Conservation (phyloP, 2,113 vertebrate species). For the Aldabrachelys gigantea region DNA sequence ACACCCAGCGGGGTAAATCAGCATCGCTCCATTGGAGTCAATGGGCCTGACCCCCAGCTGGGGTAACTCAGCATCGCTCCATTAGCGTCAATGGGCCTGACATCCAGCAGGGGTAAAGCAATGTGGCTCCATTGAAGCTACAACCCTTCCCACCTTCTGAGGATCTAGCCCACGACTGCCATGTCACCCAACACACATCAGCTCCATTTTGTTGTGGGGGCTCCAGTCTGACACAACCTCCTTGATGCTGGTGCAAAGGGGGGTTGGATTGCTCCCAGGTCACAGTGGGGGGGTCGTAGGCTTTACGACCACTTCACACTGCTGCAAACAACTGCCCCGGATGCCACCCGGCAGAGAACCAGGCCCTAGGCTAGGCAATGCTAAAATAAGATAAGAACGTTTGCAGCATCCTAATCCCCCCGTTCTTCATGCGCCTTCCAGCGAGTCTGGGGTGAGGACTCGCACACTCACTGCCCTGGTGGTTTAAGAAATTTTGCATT, state of each 20-base stretch:
- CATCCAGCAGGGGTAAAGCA: neutral
- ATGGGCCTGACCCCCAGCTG: fast-evolving
- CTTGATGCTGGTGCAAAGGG: neutral
- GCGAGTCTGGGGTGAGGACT: neutral
- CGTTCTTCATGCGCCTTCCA: neutral
- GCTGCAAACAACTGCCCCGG: neutral
- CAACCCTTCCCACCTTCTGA: neutral
- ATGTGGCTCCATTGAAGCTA: too few relatives aligned
- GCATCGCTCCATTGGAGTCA: neutral
- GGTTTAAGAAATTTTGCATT: too few relatives aligned
- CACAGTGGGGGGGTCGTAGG: neutral
- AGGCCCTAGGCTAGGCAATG: neutral
- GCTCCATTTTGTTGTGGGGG: neutral
- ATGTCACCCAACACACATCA: neutral
- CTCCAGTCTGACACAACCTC: neutral
- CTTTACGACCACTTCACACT: neutral
- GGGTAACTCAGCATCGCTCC: neutral
- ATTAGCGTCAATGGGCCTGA: neutral
- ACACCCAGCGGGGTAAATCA: neutral
- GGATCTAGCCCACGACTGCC: neutral
- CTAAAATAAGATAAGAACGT: neutral
- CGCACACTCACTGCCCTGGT: neutral
- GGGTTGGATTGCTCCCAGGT: neutral
- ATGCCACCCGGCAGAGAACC: neutral
- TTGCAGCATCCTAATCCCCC: neutral